Percentiles rank a stretch among this genome's conserved stretches.
phyloP scores from a whole-genome alignment of 2,888 invertebrate species.

The Heliconius sara region DNA sequence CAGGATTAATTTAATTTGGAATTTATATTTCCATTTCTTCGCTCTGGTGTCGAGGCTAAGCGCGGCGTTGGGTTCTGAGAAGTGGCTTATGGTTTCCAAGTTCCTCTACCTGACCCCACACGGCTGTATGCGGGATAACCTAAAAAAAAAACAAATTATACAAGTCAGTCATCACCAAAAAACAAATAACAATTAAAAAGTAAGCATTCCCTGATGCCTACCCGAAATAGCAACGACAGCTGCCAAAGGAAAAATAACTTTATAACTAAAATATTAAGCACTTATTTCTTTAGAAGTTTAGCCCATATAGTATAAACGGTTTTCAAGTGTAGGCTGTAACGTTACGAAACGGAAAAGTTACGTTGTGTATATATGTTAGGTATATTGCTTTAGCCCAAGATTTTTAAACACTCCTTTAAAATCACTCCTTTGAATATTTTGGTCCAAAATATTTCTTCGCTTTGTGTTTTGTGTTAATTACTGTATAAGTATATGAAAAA shows the following conservation, averaged over 20 bases:
- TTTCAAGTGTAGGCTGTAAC: conserved; percentile 38
- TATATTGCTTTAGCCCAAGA: conserved; percentile 25
- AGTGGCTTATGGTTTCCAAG: background rate
- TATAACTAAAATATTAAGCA: background rate
- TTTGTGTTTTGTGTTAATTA: background rate
- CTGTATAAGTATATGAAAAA: too few relatives aligned
- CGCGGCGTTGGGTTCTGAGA: too few relatives aligned
- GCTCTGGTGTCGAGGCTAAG: too few relatives aligned
- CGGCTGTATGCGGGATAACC: background rate
- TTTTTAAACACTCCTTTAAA: conserved; percentile 16
- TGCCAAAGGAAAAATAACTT: conserved; percentile 49
- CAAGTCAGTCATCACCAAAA: conserved; percentile 40
- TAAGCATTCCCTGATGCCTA: conserved; percentile 48
- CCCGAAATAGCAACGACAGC: conserved; percentile 33
- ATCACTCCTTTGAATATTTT: conserved; percentile 2
- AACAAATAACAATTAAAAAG: conserved; percentile 51
- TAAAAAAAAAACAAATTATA: background rate
- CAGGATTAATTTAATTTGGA: too few relatives aligned
- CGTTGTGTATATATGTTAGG: conserved; percentile 9
- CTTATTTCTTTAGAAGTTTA: background rate
- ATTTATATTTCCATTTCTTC: too few relatives aligned
- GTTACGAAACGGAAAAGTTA: conserved; percentile 27
- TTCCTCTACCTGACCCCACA: background rate
- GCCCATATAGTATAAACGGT: conserved; percentile 34
- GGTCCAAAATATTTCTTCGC: background rate